phyloP scores from a whole-genome alignment of 2,888 invertebrate species.

The Apocheima hispidaria region DNA sequence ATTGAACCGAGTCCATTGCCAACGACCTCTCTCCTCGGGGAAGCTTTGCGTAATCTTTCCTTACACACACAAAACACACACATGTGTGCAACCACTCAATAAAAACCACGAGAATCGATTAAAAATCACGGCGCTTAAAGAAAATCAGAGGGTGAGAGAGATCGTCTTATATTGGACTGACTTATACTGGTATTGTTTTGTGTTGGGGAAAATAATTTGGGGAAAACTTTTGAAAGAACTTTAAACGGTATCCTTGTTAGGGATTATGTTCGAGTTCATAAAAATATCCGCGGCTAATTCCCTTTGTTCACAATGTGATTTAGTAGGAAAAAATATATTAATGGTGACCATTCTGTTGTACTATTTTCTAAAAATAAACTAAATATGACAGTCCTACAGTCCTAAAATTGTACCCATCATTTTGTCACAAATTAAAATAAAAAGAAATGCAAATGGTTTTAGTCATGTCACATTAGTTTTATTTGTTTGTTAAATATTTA shows the following conservation, averaged over 20 bases:
- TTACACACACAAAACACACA: slow-evolving; percentile 51
- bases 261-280: not conserved
- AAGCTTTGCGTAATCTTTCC: slow-evolving; percentile 85
- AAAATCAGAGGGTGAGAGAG: slow-evolving; percentile 24
- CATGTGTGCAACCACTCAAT: slow-evolving; percentile 35
- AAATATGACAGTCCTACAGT: no score
- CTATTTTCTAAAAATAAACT: no score
- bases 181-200: slow-evolving; percentile 19
- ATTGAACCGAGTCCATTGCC: slow-evolving; percentile 86
- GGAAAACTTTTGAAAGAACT: slow-evolving; percentile 18
- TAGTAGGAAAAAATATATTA: no score
- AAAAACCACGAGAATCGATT: slow-evolving; percentile 41
- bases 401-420: no score
- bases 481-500: no score
- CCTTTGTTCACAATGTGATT: not conserved
- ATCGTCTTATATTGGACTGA: slow-evolving; percentile 21
- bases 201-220: slow-evolving; percentile 22
- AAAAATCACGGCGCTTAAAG: slow-evolving; percentile 27
- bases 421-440: no score
- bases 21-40: slow-evolving; percentile 85
- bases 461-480: no score
- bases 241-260: slow-evolving; percentile 11
- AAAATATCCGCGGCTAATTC: not conserved
- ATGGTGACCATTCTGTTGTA: no score
- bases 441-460: no score